Conservation (phyloP, 2,888 invertebrate genomes). For the Xestoiulus laeticollis region DNA sequence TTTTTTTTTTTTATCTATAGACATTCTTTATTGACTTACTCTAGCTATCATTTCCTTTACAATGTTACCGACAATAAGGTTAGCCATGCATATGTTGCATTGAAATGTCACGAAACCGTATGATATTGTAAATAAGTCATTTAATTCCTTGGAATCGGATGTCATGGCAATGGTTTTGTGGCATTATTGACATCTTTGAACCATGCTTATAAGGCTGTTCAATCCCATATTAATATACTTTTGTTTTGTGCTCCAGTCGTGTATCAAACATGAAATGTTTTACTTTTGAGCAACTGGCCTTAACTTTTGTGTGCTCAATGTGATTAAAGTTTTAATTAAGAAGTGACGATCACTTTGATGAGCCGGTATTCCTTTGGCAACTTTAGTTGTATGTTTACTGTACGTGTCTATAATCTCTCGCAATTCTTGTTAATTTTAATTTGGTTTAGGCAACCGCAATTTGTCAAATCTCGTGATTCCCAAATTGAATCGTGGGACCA, state of each 20-base stretch:
- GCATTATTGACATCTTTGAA: too few species aligned
- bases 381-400: neutral
- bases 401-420: neutral
- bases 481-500: neutral
- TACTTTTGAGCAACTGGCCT: neutral
- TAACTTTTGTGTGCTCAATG: neutral
- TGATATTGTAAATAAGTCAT: neutral
- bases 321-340: neutral
- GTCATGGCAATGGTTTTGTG: too few species aligned
- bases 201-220: too few species aligned
- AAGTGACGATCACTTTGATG: neutral
- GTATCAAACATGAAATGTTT: neutral
- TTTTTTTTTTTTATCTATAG: too few species aligned
- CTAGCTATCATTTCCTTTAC: too few species aligned
- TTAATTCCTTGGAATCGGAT: neutral
- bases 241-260: too few species aligned
- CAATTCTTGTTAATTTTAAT: conserved; percentile 19
- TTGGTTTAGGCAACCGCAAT: conserved; percentile 2
- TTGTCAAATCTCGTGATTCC: conserved; percentile 11
- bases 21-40: too few species aligned
- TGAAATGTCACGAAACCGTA: too few species aligned
- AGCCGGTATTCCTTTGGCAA: neutral
- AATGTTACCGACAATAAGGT: too few species aligned
- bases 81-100: too few species aligned
- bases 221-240: too few species aligned